Evolutionary conservation across 2,113 vertebrate genomes (phyloP), one percentile per base, ranked within the genome.

Genomic region (Ptilorrhoa leucosticta): DNA sequence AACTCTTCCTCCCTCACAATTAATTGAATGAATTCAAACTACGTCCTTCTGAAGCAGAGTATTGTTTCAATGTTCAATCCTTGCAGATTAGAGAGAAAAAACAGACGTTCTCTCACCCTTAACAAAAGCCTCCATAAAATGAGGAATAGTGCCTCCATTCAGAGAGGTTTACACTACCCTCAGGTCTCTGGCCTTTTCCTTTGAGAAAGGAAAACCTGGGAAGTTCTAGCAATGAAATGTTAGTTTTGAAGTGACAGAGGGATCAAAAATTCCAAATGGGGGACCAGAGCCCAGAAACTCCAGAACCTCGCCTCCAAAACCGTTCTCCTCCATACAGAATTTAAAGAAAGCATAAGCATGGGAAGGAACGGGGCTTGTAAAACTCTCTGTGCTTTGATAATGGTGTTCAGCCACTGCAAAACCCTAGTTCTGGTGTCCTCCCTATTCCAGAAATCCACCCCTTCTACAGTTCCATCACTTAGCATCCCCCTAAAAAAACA

Each of bases 291-390:
- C 44, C 45, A 79, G 26, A 75, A 73, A 70, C 2, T 23, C 50
- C 44, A 77, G 22, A 73, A 71, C 68, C 2, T 24, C 1, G 0
- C 19, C 14, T 35, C 51, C 27, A 50, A 61, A 71, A 39, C 20
- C 0, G 0, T 4, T 21, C n/a, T 40, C 19, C 24, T 40, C 50
- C 16, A 19, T 1, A 19, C 0, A 1, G 60, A 72, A 70, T 45
- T 42, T 3, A 6, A 47, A 63, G 60, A 70, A 47, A 3, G 10
- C 2, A 19, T 1, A 61, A 39, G 14, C 33, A 24, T 2, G 5
- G 69, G 48, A 58, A 87, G 35, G 35, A 69, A 33, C 0, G 44
- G 6, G 13, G 19, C 19, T 51, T 69, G 40, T 51, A 60, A 63
- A 87, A 40, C 1, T 2, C 23, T 57, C 56, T 16, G 7, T 21